These are phyloP conservation scores for Frankliniella fusca DNA, from an alignment of 2,888 invertebrate species.

Conservation along the genomic window DNA sequence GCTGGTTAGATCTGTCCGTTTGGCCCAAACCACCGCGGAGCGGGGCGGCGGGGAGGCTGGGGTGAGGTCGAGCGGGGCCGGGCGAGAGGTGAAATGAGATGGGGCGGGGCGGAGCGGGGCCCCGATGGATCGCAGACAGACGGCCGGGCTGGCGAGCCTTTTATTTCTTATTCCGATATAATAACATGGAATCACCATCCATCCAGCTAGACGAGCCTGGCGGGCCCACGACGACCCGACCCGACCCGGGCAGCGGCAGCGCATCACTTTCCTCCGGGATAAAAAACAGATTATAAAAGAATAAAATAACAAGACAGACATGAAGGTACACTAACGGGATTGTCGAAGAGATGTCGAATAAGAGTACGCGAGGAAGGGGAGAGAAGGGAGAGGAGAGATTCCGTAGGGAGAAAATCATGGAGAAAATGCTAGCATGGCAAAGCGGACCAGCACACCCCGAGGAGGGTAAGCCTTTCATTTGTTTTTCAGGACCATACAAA, in stretches of 20 bases:
- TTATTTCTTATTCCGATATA: constrained; percentile 4
- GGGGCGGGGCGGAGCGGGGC: constrained; percentile 13
- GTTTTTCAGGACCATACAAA: too few species aligned
- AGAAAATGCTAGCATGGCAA: too few species aligned
- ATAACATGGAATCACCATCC: constrained; percentile 12
- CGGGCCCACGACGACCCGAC: neutral
- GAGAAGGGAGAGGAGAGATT: too few species aligned
- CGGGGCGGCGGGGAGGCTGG: constrained; percentile 29
- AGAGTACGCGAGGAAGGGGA: too few species aligned
- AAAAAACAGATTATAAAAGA: neutral
- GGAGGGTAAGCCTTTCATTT: too few species aligned
- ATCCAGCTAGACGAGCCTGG: neutral
- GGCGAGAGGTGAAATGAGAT: constrained; percentile 12
- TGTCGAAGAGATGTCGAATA: too few species aligned
- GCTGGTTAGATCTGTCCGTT: constrained; percentile 28
- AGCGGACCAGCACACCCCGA: too few species aligned
- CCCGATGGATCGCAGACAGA: constrained; percentile 29
- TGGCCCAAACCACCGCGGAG: neutral
- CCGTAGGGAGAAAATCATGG: too few species aligned
- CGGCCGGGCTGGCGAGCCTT: neutral
- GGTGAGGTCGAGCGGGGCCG: neutral
- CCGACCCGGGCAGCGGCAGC: neutral
- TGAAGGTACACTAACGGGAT: neutral
- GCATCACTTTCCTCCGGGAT: neutral
- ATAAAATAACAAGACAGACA: neutral